Evolutionary conservation across 2,113 vertebrate species (phyloP).

Genomic region (Pica pica): DNA sequence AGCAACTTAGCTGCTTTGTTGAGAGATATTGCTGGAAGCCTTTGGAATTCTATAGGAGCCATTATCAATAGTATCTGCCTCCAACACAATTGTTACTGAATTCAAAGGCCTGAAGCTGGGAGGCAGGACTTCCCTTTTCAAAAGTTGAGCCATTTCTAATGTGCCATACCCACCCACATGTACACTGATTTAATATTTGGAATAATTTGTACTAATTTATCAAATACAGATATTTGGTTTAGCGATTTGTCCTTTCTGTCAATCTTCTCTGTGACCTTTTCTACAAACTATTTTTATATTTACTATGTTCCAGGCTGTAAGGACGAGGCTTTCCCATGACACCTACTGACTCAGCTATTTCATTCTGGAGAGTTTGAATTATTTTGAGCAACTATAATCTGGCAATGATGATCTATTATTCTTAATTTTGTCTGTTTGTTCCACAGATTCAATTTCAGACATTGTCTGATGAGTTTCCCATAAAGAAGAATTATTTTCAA

Average conservation of each 20-base stretch:
- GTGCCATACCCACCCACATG: background rate
- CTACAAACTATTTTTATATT: background rate
- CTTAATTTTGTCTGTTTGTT: background rate
- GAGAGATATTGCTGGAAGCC: background rate
- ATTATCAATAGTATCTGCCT: background rate
- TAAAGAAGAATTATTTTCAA: background rate
- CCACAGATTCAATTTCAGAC: background rate
- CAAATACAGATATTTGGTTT: background rate
- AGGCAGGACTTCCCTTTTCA: background rate
- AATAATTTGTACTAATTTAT: background rate
- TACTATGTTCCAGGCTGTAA: background rate
- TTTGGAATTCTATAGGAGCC: background rate
- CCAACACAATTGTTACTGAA: background rate
- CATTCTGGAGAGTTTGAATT: background rate
- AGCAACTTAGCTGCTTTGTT: constrained; percentile 19
- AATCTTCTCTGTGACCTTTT: background rate
- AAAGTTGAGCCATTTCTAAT: background rate
- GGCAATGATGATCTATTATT: background rate
- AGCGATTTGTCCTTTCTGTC: background rate
- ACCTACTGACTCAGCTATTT: background rate
- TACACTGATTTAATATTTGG: background rate
- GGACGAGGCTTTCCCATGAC: background rate
- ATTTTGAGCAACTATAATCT: background rate
- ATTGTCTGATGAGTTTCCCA: background rate
- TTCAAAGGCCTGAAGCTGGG: background rate